Evolutionary conservation across 2,113 vertebrate genomes (phyloP).

Genomic region (Crypturellus undulatus): DNA sequence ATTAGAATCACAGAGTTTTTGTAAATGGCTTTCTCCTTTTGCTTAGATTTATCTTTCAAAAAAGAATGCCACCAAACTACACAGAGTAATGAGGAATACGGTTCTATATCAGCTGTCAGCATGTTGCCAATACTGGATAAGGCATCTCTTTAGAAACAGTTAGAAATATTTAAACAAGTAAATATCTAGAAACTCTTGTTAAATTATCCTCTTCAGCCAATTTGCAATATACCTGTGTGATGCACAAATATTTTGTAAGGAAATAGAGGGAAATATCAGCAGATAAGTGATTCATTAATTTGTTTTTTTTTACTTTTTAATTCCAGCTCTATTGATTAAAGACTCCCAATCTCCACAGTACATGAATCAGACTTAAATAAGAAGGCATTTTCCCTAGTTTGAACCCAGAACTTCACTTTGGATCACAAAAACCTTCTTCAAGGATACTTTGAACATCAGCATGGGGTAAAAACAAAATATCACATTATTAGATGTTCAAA

Average conservation of each 20-base stretch:
- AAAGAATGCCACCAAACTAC: background rate
- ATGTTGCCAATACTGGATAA: background rate
- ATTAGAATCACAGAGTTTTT: background rate
- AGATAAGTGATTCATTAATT: background rate
- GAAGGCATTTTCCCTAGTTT: constrained; percentile 57
- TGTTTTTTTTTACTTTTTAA: constrained; percentile 2
- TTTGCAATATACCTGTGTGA: background rate
- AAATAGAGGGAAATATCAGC: background rate
- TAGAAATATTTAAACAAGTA: background rate
- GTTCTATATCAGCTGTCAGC: background rate
- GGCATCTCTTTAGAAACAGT: background rate
- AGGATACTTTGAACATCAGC: constrained; percentile 39
- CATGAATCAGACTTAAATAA: constrained; percentile 33
- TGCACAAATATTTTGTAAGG: background rate
- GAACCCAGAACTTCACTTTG: constrained; percentile 32
- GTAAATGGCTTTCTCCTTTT: background rate
- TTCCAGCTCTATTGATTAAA: constrained; percentile 29
- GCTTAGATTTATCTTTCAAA: background rate
- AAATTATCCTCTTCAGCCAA: background rate
- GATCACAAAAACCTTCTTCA: constrained; percentile 41
- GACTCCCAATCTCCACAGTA: background rate
- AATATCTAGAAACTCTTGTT: background rate
- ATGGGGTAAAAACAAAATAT: constrained; percentile 39
- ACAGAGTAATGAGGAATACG: background rate
- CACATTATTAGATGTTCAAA: constrained; percentile 18